Evolutionary conservation across 2,888 invertebrate species (phyloP).

Genomic region (Thysanoteuthis rhombus): DNA sequence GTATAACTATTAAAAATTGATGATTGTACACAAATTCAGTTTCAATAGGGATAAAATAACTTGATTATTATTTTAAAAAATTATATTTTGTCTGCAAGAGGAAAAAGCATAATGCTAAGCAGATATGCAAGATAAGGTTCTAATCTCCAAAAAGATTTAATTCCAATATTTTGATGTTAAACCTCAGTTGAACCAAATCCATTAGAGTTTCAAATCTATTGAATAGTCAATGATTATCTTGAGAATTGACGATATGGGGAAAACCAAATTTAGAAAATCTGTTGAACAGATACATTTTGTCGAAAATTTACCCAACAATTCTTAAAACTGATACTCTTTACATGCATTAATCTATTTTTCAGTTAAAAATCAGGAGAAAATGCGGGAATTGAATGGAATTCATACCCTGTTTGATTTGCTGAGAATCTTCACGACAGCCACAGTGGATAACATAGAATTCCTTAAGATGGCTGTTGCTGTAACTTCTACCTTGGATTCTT

Average conservation of each 20-base stretch:
- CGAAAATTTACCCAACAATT: not conserved
- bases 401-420: not conserved
- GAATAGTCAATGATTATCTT: not conserved
- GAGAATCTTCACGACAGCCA: not conserved
- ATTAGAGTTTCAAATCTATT: not conserved
- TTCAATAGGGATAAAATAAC: not conserved
- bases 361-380: not conserved
- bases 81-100: not conserved
- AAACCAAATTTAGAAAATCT: not conserved
- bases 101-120: not conserved
- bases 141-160: not conserved
- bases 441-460: not conserved
- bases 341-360: not conserved
- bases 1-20: too few relatives aligned
- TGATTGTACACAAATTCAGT: not conserved
- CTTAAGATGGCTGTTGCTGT: constrained; percentile 40
- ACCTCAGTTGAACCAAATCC: not conserved
- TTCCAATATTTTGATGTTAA: not conserved
- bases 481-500: constrained; percentile 52
- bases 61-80: not conserved
- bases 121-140: not conserved
- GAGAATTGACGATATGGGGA: not conserved
- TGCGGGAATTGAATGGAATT: constrained; percentile 23
- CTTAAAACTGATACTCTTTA: not conserved
- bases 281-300: not conserved